Evolutionary conservation across 1,140 invertebrate genomes (phyloP).

Genomic region (Mizuhopecten yessoensis): DNA sequence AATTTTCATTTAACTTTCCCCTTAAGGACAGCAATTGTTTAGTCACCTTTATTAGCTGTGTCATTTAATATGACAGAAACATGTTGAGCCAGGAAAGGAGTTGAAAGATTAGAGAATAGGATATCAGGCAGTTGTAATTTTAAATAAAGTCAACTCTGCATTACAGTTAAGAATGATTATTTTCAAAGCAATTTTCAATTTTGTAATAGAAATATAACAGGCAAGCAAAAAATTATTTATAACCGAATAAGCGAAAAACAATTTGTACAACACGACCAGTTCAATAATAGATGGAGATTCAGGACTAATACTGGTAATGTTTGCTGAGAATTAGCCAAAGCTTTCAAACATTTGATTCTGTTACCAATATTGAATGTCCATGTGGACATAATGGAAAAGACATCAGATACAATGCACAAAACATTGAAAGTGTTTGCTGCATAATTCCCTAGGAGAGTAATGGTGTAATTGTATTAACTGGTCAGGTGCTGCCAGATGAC

Average conservation of each 20-base stretch:
- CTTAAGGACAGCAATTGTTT: too few relatives aligned
- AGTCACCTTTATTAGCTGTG: too few relatives aligned
- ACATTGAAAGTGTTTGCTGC: not conserved
- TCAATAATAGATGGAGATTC: not conserved
- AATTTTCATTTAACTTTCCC: too few relatives aligned
- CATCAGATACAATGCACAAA: not conserved
- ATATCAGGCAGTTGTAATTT: too few relatives aligned
- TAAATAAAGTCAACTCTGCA: too few relatives aligned
- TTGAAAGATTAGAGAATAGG: too few relatives aligned
- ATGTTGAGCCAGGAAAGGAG: too few relatives aligned
- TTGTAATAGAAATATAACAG: too few relatives aligned
- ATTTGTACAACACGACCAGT: too few relatives aligned
- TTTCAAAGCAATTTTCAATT: too few relatives aligned
- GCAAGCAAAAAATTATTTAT: not conserved
- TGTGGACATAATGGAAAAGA: not conserved
- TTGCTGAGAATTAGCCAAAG: not conserved
- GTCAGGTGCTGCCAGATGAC: not conserved
- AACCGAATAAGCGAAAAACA: not conserved
- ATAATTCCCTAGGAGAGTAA: not conserved
- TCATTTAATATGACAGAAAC: too few relatives aligned
- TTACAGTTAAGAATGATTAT: too few relatives aligned
- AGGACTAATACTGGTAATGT: not conserved
- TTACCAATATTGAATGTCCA: not conserved
- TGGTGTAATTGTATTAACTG: constrained; percentile 19
- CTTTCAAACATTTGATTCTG: not conserved